Base-by-base conservation (phyloP, 1,140 invertebrate genomes). In the Phymorhynchus buccinoides region DNA sequence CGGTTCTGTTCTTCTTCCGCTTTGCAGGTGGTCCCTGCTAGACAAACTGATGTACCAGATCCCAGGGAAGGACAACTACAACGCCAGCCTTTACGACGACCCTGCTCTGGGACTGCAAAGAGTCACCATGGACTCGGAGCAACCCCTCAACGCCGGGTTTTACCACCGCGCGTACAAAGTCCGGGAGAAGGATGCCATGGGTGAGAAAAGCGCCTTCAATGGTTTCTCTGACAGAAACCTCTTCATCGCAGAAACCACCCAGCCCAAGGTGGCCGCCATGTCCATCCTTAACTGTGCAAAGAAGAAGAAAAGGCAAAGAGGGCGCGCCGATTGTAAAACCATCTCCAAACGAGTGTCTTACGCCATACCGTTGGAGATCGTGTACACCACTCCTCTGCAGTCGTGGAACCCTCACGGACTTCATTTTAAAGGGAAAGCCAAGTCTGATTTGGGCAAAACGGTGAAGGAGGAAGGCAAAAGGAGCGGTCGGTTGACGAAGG, bases 61-160 rank as follows among this genome's bases (percentile, higher is more conserved):
- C 42, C 91, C 91, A 27, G 91, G 91, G 1, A 87, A 88, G 42
- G 90, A 91, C 85, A 91, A 91, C 84, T 91, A 91, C 85, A 79
- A 27, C 9, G 89, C 88, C 39, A 71, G 88, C 22, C 68, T 84
- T 27, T 78, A 86, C 41, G 84, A 86, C 80, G 27, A 14, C 27
- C 1, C 3, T 37, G 42, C 27, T 9, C 12, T 35, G 27, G 14
- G 14, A 22, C 71, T 39, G 71, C 27, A 52, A n/a, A 62, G 39
- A 16, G 52, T 86, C 9, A 71, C 79, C 7, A 56, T 41, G 0
- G 80, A 68, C 27, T 77, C 86, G 39, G 9, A 80, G 22, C 86
- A 86, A 4, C 79, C 78, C 9, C 73, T 90, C 7, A 91, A 91
- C 86, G 86, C 87, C 18, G 91, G 85, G 18, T 88, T 83, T 78